Base-by-base conservation (phyloP, 1,140 invertebrate species). In the Spodoptera frugiperda region DNA sequence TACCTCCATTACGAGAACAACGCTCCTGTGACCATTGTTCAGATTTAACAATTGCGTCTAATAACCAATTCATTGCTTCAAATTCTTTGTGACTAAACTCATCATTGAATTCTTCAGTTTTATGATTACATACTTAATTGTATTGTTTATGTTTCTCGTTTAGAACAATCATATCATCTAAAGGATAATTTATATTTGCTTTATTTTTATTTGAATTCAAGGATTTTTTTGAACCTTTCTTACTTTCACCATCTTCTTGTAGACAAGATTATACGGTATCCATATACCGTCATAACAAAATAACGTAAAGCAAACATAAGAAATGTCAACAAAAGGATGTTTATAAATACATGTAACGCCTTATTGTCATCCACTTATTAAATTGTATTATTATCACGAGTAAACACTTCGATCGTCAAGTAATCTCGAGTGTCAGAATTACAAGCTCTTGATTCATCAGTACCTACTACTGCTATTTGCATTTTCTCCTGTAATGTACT, bases 11-110 rank as follows among this genome's bases (percentile, higher is more conserved):
- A 57, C 1, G 21, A 57, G 39, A 57, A 25, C 68, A 46, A 72
- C 53, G 68, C 30, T 30, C 68, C 63, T 67, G 11, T 46, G 12
- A 33, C 33, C 6, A 55, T 72, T 72, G 68, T 72, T 72, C 14
- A 70, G 12, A 44, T 21, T 72, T 53, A 51, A 51, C 68, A 44
- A 72, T 72, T 57, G 30, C 14, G 19, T 57, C 39, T 14, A 21
- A 72, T 25, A 67, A 67, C 17, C 63, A 67, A 67, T 49, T 39
- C 59, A 63, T 67, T 10, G 12, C 17, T n/a, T 3, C 5, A 67
- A 67, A 67, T 67, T 67, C 44, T 67, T 67, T 48, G 11, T 4
- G 3, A 21, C 44, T 65, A 46, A 44, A 44, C 44, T 49, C 63
- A 67, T 49, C 63, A n/a, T 44, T 63, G 15, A 44, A 63, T 17